These are phyloP conservation scores for Xiphydria camelus DNA, from an alignment of 2,888 invertebrate species.

Conservation along the genomic window DNA sequence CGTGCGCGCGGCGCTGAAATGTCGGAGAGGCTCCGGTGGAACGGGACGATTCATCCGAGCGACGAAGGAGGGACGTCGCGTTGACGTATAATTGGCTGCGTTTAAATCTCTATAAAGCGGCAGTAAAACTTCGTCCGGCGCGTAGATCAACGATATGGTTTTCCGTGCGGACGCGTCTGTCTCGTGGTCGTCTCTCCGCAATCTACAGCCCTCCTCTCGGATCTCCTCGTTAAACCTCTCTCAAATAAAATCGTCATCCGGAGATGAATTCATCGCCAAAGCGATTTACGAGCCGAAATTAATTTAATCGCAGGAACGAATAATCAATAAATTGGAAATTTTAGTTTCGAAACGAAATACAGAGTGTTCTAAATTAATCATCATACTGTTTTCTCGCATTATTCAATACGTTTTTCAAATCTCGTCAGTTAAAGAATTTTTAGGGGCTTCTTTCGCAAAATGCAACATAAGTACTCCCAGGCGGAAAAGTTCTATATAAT, in stretches of 20 bases:
- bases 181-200: slow-evolving; percentile 14
- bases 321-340: too few relatives aligned
- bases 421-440: too few relatives aligned
- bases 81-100: slow-evolving; percentile 56
- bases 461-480: too few relatives aligned
- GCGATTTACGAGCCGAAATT: too few relatives aligned
- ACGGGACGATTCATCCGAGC: slow-evolving; percentile 26
- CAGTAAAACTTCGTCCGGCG: slow-evolving; percentile 52
- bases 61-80: slow-evolving; percentile 36
- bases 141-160: slow-evolving; percentile 55
- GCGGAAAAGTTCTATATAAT: too few relatives aligned
- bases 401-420: too few relatives aligned
- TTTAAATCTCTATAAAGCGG: slow-evolving; percentile 56
- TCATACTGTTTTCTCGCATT: too few relatives aligned
- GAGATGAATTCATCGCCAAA: slow-evolving; percentile 4
- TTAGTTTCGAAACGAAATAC: too few relatives aligned
- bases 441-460: too few relatives aligned
- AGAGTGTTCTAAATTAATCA: too few relatives aligned
- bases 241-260: slow-evolving; percentile 14
- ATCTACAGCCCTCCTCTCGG: not conserved
- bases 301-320: too few relatives aligned
- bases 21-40: slow-evolving; percentile 23
- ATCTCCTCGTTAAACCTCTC: slow-evolving; percentile 17
- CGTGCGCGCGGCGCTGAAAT: slow-evolving; percentile 4
- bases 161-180: slow-evolving; percentile 21